Base-by-base conservation (phyloP, 2,888 invertebrate genomes). In the Eulithis prunata region DNA sequence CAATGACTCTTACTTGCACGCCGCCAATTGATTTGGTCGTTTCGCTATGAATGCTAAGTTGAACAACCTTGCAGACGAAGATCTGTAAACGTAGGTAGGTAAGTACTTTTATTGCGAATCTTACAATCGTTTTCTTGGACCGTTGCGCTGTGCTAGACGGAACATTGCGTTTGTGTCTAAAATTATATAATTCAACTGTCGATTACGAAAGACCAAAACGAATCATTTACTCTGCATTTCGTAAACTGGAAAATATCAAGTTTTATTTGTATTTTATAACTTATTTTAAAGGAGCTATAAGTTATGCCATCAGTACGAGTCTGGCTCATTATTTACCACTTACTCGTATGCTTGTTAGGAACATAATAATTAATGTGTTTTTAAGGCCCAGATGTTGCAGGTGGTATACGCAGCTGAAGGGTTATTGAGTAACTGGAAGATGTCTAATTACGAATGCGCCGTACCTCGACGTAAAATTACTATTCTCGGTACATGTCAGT, bases 201-300 rank as follows among this genome's bases (percentile, higher is more conserved):
- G 74, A 69, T n/a, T n/a, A 86, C 73, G 82, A 14, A 86, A 73
- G 82, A 81, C 79, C 80, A 82, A 85, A 86, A 83, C 83, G 84
- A 77, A 71, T 69, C 71, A 74, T 75, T 85, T 80, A 86, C 6
- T 47, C 14, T 13, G n/a, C 7, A 47, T 47, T 47, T 14, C 14
- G 41, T 41, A 10, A 41, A 41, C 41, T 41, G 8, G 41, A 7
- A 21, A 21, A 21, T 14, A 21, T 10, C 41, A 8, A 38, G 5
- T 41, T 41, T 41, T 41, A 8, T 32, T 32, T 32, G 32, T 32
- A 32, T 32, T 32, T 32, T 32, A 32, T 32, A 6, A 32, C 32
- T 32, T 32, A 32, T 32, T 32, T 32, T 32, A 32, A 4, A 32
- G 32, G 32, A 32, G 32, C 32, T 32, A 6, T 32, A 32, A 32